These are phyloP conservation scores for Alviniconcha strummeri DNA, from an alignment of 2,888 invertebrate genomes.

Conservation along the genomic window DNA sequence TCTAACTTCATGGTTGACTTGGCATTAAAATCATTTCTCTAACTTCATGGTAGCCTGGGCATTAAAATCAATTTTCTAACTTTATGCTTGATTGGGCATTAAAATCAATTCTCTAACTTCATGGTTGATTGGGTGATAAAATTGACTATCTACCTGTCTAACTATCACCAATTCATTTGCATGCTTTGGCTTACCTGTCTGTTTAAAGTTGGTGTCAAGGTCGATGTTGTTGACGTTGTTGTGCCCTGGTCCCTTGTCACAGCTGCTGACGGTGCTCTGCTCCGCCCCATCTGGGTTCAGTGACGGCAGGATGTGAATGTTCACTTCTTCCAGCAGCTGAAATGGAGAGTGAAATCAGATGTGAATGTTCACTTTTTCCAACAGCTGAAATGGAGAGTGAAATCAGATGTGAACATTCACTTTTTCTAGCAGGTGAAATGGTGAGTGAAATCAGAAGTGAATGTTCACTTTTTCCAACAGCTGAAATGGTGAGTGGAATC, in stretches of 20 bases:
- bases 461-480: constrained; percentile 59
- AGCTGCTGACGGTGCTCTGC: constrained; percentile 51
- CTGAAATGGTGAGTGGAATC: constrained; percentile 43
- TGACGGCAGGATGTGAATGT: constrained; percentile 65
- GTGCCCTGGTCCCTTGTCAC: constrained; percentile 52
- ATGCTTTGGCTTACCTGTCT: neutral
- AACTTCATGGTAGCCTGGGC: too few species aligned
- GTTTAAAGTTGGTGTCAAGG: constrained; percentile 56
- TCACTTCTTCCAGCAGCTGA: constrained; percentile 61
- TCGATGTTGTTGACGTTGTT: constrained; percentile 57
- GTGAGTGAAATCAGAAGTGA: constrained; percentile 48
- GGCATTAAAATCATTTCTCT: too few species aligned
- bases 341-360: constrained; percentile 39
- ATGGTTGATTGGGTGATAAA: too few species aligned
- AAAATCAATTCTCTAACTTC: too few species aligned
- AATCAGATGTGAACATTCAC: constrained; percentile 59
- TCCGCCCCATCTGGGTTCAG: constrained; percentile 68
- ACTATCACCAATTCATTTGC: too few species aligned
- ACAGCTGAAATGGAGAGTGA: constrained; percentile 49
- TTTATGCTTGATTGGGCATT: too few species aligned
- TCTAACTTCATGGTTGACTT: too few species aligned
- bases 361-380: constrained; percentile 62
- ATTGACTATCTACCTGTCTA: too few species aligned
- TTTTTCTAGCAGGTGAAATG: constrained; percentile 58
- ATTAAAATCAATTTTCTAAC: too few species aligned